Percentiles rank a stretch among this genome's conserved stretches.
phyloP scores from a whole-genome alignment of 2,888 invertebrate species.

The Rhamphomyia laevipes region DNA sequence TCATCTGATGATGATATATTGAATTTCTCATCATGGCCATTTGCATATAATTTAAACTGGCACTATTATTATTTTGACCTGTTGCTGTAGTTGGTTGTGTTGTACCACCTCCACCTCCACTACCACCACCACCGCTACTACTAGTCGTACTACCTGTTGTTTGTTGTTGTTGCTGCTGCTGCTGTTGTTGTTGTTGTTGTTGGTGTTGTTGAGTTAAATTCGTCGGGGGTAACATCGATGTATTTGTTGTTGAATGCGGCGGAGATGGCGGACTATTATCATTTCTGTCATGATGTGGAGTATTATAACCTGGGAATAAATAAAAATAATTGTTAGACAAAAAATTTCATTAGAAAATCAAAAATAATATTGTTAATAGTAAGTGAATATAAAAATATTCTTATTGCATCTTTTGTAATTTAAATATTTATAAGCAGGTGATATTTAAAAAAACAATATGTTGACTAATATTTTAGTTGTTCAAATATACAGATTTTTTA shows the following conservation, averaged over 20 bases:
- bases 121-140: slow-evolving; percentile 22
- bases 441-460: too few species aligned
- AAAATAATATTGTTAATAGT: too few species aligned
- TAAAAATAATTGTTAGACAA: neutral
- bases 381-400: too few species aligned
- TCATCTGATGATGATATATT: slow-evolving; percentile 29
- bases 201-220: slow-evolving; percentile 32
- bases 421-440: too few species aligned
- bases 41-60: slow-evolving; percentile 32
- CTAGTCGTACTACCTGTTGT: slow-evolving; percentile 27
- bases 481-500: too few species aligned
- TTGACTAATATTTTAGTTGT: too few species aligned
- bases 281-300: slow-evolving; percentile 32
- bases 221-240: slow-evolving; percentile 24
- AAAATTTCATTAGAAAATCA: too few species aligned
- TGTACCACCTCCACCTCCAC: slow-evolving; percentile 20
- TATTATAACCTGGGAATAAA: slow-evolving; percentile 26
- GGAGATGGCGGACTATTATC: slow-evolving; percentile 32
- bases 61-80: slow-evolving; percentile 29
- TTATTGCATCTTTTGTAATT: too few species aligned
- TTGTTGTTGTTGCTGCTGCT: slow-evolving; percentile 40
- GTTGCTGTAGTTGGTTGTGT: neutral
- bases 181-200: slow-evolving; percentile 30
- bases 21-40: slow-evolving; percentile 26
- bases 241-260: slow-evolving; percentile 13